These are phyloP conservation scores for Sinocyclocheilus anophthalmus DNA, from an alignment of 2,113 vertebrate species.

Conservation along the genomic window DNA sequence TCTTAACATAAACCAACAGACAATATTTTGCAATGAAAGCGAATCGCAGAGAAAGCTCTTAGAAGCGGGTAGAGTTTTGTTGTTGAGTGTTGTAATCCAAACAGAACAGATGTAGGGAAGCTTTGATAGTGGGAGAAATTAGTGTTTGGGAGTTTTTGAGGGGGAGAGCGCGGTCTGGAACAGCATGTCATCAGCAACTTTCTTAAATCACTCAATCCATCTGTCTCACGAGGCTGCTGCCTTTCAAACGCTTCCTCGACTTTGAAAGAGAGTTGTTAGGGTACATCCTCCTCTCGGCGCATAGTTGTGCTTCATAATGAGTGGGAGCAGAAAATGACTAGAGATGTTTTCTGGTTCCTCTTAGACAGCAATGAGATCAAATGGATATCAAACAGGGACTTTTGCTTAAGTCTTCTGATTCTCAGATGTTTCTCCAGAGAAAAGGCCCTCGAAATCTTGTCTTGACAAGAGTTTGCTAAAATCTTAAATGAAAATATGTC, in stretches of 20 bases:
- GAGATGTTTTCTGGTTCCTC: not conserved
- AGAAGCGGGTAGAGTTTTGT: constrained; percentile 13
- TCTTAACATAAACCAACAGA: constrained; percentile 17
- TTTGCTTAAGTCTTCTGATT: constrained; percentile 2
- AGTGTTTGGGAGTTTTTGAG: constrained; percentile 53
- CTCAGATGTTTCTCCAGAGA: not conserved
- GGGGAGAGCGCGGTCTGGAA: constrained; percentile 64
- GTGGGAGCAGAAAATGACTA: not conserved
- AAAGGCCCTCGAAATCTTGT: not conserved
- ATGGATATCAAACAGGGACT: not conserved
- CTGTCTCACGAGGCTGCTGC: constrained; percentile 54
- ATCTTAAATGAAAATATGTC: not conserved
- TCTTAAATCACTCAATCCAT: constrained; percentile 68
- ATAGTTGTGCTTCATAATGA: constrained; percentile 5
- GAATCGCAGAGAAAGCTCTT: constrained; percentile 5
- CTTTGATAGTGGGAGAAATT: constrained; percentile 46
- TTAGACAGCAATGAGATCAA: not conserved
- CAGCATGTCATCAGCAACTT: constrained; percentile 69
- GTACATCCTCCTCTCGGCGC: constrained; percentile 1
- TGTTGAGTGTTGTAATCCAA: constrained; percentile 34
- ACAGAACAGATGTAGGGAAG: constrained; percentile 44
- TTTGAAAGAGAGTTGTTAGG: constrained; percentile 4
- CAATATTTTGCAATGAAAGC: constrained; percentile 13
- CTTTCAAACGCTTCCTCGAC: constrained; percentile 2
- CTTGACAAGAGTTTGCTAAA: not conserved